Evolutionary conservation across 2,113 vertebrate species (phyloP).

Genomic region (Piaya cayana): DNA sequence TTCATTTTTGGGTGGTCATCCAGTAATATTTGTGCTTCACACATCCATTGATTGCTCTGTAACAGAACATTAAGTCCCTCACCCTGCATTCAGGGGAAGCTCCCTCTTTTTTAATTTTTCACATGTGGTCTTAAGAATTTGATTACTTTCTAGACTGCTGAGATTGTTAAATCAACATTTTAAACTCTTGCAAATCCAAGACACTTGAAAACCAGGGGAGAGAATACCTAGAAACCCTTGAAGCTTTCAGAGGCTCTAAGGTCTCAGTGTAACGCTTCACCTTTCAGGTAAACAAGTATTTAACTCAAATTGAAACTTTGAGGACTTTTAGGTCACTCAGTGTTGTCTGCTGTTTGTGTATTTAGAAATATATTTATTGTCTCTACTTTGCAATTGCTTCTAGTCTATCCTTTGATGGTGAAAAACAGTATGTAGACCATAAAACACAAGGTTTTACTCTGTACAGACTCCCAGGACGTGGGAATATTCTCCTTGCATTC

Average conservation of each 20-base stretch:
- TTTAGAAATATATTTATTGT: neutral
- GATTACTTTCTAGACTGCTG: neutral
- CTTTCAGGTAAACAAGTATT: neutral
- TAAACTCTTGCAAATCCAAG: neutral
- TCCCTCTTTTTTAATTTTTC: neutral
- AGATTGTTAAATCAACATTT: neutral
- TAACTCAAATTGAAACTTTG: neutral
- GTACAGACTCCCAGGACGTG: neutral
- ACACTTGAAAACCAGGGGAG: neutral
- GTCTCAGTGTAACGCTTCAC: neutral
- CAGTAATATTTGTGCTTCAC: neutral
- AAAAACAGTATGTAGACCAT: neutral
- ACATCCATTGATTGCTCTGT: fast-evolving
- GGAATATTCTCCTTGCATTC: neutral
- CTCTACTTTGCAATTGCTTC: neutral
- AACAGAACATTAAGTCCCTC: neutral
- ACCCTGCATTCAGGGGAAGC: neutral
- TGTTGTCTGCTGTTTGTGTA: neutral
- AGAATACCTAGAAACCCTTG: neutral
- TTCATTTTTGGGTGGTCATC: neutral
- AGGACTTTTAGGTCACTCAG: neutral
- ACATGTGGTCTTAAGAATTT: neutral
- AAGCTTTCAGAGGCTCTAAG: neutral
- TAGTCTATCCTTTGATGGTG: neutral
- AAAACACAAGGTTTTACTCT: neutral